Evolutionary conservation across 2,888 invertebrate species (phyloP), one percentile per base, ranked within the genome.

Genomic region (Thereva nobilitata): DNA sequence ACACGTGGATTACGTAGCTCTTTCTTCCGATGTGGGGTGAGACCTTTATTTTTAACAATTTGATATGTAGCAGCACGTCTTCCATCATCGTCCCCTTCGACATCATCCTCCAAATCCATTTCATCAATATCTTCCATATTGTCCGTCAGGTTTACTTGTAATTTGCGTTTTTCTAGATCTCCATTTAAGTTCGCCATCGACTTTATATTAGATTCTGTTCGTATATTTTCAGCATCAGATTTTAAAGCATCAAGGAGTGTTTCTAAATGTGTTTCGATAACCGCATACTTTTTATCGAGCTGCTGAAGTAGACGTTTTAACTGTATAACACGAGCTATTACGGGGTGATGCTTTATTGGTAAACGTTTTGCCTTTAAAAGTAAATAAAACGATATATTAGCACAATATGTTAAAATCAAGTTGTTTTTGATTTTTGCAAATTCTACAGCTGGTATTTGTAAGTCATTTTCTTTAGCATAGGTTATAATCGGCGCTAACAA

Each of bases 1-100:
- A 98, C 96, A 75, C 98, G 86, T 0, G 97, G 97, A 85, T 98
- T 97, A 70, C 95, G 86, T 73, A 89, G 87, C 76, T 95, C 95
- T 80, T 95, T 97, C 82, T 93, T 96, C 71, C 95, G 87, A 72
- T 90, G 86, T 0, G 96, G 94, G 44, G 91, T 95, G 12, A 97
- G 84, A 10, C 97, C 97, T 81, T 95, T 97, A 77, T 98, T 98
- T 81, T 97, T 97, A 23, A 92, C 90, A 77, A 97, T 97, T 85
- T 96, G 88, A 78, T 95, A 94, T 2, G 93, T 95, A 71, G 97
- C 96, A 63, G 87, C 87, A 73, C 97, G 86, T 76, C 94, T 95
- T 1, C 79, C 72, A 54, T 82, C 82, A 45, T 71, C 75, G 9
- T 74, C 73, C 47, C 75, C 76, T 41, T 75, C 76, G 34, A 80